These are phyloP conservation scores for Harpalus rubripes DNA, from an alignment of 2,888 invertebrate genomes.

Conservation along the genomic window DNA sequence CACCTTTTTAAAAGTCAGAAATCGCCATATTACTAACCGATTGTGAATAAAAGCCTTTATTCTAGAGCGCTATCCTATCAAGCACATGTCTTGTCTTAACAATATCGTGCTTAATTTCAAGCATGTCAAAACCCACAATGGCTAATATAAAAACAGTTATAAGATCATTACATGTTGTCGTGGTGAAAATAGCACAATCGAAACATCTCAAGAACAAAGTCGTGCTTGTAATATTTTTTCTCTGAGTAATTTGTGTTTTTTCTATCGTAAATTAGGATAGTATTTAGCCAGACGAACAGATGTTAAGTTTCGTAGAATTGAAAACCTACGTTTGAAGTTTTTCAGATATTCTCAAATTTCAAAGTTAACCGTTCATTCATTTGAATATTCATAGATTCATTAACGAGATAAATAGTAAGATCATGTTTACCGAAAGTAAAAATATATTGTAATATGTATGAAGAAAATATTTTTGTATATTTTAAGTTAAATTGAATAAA, in stretches of 20 bases:
- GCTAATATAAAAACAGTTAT: neutral
- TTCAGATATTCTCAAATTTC: slow-evolving; percentile 51
- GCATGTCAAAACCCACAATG: too few relatives aligned
- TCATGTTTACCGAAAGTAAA: too few relatives aligned
- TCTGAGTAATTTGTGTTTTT: slow-evolving; percentile 6
- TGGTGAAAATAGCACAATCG: too few relatives aligned
- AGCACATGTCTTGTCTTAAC: too few relatives aligned
- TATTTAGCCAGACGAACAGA: neutral
- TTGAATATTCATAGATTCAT: neutral
- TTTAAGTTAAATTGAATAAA: neutral
- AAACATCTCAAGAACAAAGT: slow-evolving; percentile 34
- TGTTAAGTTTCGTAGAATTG: slow-evolving; percentile 30
- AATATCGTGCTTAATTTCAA: too few relatives aligned
- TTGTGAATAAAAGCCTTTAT: too few relatives aligned
- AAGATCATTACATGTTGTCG: neutral
- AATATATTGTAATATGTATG: too few relatives aligned
- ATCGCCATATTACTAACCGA: too few relatives aligned
- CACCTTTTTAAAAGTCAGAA: too few relatives aligned
- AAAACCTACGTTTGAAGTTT: slow-evolving; percentile 33
- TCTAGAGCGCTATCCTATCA: too few relatives aligned
- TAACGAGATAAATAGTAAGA: neutral
- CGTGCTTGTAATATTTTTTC: slow-evolving; percentile 11
- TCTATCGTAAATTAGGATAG: slow-evolving; percentile 1
- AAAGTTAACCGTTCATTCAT: slow-evolving; percentile 19
- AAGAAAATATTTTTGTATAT: neutral